Evolutionary conservation across 2,113 vertebrate species (phyloP), one percentile per base, ranked within the genome.

Genomic region (Emydocephalus ijimae): DNA sequence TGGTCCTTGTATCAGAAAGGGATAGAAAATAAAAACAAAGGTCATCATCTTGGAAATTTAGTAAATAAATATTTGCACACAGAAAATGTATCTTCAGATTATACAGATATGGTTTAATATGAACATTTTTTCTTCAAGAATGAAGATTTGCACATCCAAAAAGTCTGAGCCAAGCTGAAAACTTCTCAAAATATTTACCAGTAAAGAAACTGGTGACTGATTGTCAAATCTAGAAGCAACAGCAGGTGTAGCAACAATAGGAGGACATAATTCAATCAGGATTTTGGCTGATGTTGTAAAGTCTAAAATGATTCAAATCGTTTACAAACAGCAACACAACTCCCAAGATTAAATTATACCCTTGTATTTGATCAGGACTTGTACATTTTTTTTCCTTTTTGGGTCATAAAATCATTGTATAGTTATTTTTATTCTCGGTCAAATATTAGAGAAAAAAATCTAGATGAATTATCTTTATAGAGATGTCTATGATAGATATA

Each of bases 241-340:
- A 93, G 96, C 98, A 97, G 97, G 97, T 97, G 97, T 96, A 96
- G 90, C 96, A 93, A 93, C 61, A 95, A 91, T 91, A 90, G 96
- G 52, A 64, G 95, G 93, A 87, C 96, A 94, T 97, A 97, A 98
- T 97, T 98, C 96, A 97, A 97, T 98, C 97, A 97, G 89, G 96
- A 96, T 97, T 93, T 15, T 90, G 96, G 96, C 96, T 98, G 97
- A 98, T 97, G 97, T 97, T 97, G 97, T 96, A 92, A 93, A 94
- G 94, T 96, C 95, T 93, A 97, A 95, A 97, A 96, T 96, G 96
- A 96, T 94, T 96, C 96, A 88, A 94, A 97, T 93, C 97, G 96
- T 97, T 97, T 97, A 95, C 95, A 97, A 97, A 96, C 96, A 94
- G 96, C n/a, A 96, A 96, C 96, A 98, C 97, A 97, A 97, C 96